phyloP scores from a whole-genome alignment of 2,797 vertebrate species.

The Phyllotis vaccarum region DNA sequence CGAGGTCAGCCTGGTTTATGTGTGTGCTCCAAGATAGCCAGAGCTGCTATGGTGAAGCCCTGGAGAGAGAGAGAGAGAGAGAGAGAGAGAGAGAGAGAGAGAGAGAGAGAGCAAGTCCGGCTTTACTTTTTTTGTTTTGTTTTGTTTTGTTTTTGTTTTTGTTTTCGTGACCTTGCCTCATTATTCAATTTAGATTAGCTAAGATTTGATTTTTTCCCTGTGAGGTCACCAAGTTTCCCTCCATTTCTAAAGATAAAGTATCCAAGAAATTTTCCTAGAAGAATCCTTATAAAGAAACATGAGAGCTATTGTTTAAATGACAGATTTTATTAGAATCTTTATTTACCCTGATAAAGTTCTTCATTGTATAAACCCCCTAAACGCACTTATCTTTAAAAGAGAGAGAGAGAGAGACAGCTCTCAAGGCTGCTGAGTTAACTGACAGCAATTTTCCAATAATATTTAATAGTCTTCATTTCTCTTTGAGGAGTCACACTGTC shows the following conservation, averaged over 20 bases:
- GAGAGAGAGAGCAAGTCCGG: neutral
- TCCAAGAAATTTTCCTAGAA: slow-evolving; percentile 55
- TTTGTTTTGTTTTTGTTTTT: neutral
- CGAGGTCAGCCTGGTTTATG: neutral
- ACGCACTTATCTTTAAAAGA: slow-evolving; percentile 45
- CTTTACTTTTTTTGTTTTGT: neutral
- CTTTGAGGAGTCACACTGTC: slow-evolving; percentile 65
- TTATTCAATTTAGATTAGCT: no score
- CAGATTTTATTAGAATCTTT: slow-evolving; percentile 63
- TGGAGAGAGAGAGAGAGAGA: neutral
- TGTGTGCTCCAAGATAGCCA: neutral
- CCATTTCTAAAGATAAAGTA: slow-evolving; percentile 50
- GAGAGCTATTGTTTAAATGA: slow-evolving; percentile 59
- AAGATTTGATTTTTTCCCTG: slow-evolving; percentile 57
- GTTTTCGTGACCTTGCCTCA: neutral
- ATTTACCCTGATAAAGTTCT: slow-evolving; percentile 60
- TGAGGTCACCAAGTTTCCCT: slow-evolving; percentile 44
- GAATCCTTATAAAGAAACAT: slow-evolving; percentile 63
- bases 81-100: no score
- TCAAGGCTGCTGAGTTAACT: slow-evolving; percentile 57
- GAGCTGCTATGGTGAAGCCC: neutral
- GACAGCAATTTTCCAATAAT: slow-evolving; percentile 77
- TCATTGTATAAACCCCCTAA: slow-evolving; percentile 53
- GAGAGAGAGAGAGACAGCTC: slow-evolving; percentile 23
- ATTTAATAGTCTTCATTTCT: slow-evolving; percentile 70